phyloP scores from a whole-genome alignment of 2,113 vertebrate genomes.

The Sturnira hondurensis region DNA sequence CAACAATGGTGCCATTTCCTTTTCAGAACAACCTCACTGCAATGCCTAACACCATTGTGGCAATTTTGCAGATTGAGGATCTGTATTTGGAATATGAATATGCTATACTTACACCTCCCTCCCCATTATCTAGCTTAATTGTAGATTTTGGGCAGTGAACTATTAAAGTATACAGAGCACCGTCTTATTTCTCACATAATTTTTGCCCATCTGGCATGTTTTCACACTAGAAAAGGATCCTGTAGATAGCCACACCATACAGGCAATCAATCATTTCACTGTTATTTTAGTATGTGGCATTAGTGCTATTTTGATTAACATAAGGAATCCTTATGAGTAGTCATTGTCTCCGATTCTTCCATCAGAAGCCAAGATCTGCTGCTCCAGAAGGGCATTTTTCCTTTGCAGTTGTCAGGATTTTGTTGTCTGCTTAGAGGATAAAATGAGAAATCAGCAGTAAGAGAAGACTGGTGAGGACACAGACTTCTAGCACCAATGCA shows the following conservation, averaged over 20 bases:
- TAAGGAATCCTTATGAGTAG: constrained; percentile 33
- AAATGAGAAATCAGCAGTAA: constrained; percentile 20
- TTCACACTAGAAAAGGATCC: constrained; percentile 5
- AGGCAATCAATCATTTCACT: neutral
- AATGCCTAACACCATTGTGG: neutral
- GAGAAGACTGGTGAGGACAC: neutral
- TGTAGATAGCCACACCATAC: neutral
- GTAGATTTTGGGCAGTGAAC: neutral
- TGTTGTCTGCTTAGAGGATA: neutral
- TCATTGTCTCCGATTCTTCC: constrained; percentile 17
- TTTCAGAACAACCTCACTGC: neutral
- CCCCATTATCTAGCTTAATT: neutral
- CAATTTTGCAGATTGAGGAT: neutral
- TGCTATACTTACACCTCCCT: neutral
- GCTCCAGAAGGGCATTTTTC: neutral
- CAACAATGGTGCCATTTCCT: neutral
- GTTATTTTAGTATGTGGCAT: neutral
- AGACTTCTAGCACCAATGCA: neutral
- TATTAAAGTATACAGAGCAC: neutral
- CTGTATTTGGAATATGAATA: neutral
- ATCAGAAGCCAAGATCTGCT: neutral
- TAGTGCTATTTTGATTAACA: neutral
- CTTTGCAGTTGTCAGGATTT: neutral
- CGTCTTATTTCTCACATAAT: neutral
- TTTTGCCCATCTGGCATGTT: neutral